Evolutionary conservation across 2,797 vertebrate genomes (phyloP).

Genomic region (Nothura maculosa): DNA sequence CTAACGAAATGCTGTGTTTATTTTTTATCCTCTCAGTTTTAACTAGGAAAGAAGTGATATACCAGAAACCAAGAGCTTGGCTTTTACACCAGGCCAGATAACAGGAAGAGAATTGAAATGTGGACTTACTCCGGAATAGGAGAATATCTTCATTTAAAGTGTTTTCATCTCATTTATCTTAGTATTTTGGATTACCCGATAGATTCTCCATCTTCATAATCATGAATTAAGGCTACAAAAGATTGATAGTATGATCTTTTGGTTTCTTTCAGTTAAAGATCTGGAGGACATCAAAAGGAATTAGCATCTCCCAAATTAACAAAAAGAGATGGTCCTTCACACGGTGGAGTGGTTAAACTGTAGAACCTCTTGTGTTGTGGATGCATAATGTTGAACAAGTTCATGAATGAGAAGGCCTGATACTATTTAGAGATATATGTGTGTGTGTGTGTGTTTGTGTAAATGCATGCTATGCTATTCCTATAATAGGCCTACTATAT

Average conservation of each 20-base stretch:
- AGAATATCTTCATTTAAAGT: neutral
- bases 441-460: too few relatives aligned
- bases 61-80: neutral
- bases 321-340: neutral
- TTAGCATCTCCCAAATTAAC: neutral
- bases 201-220: neutral
- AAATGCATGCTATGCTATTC: too few relatives aligned
- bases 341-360: neutral
- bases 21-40: neutral
- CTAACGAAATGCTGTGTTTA: neutral
- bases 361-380: neutral
- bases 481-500: too few relatives aligned
- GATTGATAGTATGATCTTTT: too few relatives aligned
- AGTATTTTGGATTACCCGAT: neutral
- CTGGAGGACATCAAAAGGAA: accelerated
- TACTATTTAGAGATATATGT: too few relatives aligned
- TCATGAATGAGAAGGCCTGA: too few relatives aligned
- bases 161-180: neutral
- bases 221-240: too few relatives aligned
- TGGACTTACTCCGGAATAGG: neutral
- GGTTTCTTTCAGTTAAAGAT: neutral
- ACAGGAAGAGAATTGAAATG: neutral
- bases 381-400: too few relatives aligned
- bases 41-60: neutral
- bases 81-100: neutral